Percentiles rank a stretch among this genome's conserved stretches.
Conservation (phyloP, 2,113 vertebrate species). For the Protobothrops flavoviridis region DNA sequence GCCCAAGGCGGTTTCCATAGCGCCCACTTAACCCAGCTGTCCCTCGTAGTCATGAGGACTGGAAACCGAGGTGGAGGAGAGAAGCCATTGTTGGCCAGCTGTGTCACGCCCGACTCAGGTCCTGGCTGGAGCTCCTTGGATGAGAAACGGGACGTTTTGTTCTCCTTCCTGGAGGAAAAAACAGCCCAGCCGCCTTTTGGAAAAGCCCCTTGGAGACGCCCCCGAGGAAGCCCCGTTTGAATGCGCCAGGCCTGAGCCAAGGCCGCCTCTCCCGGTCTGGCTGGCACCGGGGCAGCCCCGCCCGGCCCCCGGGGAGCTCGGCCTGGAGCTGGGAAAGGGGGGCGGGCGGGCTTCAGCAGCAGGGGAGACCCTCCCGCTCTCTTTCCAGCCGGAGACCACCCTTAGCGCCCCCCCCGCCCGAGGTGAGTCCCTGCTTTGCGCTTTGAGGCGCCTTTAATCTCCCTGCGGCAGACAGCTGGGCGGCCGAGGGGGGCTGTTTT, state of each 20-base stretch:
- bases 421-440: no score
- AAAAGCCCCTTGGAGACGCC: not conserved
- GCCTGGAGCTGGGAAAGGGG: not conserved
- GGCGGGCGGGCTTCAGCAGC: not conserved
- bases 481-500: not conserved
- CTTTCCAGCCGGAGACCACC: not conserved
- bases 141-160: not conserved
- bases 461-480: not conserved
- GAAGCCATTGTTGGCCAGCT: not conserved
- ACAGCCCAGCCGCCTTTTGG: not conserved
- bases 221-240: not conserved
- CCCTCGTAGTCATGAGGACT: not conserved
- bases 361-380: not conserved
- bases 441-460: not conserved
- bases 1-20: not conserved
- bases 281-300: not conserved
- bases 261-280: not conserved
- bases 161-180: not conserved
- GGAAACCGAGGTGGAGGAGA: not conserved
- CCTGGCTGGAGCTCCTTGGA: not conserved
- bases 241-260: not conserved
- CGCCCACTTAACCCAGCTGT: rapidly evolving
- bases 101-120: rapidly evolving
- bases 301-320: not conserved
- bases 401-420: rapidly evolving